Conservation (phyloP, 1,140 invertebrate species). For the Bombus confusus region DNA sequence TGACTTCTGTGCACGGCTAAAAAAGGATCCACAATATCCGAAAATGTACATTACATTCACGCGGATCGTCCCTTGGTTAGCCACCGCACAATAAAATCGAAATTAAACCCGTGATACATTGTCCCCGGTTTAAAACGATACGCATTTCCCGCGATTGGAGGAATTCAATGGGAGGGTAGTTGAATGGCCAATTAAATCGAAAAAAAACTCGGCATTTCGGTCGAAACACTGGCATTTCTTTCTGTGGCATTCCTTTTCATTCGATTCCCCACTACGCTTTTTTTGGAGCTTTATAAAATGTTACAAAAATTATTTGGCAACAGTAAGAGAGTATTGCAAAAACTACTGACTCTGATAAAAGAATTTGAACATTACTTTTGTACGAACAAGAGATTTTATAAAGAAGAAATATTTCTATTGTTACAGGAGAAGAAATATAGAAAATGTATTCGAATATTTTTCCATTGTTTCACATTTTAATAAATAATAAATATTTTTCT, state of each 20-base stretch:
- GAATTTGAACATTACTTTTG: not conserved
- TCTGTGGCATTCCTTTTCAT: no score
- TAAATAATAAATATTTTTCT: not conserved
- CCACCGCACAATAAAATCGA: conserved; percentile 31
- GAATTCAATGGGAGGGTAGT: conserved; percentile 24
- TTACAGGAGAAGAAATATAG: not conserved
- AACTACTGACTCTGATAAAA: not conserved
- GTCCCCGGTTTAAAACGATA: conserved; percentile 6
- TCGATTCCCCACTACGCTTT: not conserved
- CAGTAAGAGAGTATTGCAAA: no score
- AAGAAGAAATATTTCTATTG: not conserved
- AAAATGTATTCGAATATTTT: not conserved
- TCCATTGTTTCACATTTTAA: not conserved
- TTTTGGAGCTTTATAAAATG: not conserved
- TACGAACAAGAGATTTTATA: not conserved
- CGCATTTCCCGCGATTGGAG: conserved; percentile 26
- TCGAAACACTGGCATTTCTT: not conserved
- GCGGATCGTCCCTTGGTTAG: conserved; percentile 18
- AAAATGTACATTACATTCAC: conserved; percentile 50
- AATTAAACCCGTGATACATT: conserved; percentile 35
- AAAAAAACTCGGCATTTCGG: not conserved
- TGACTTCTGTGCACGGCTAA: conserved; percentile 12
- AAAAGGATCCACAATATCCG: conserved; percentile 47
- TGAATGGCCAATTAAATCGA: conserved; percentile 48
- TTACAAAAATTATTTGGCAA: not conserved